A percentile compares a stretch with the other conserved stretches of the same genome.
Evolutionary conservation across 2,113 vertebrate genomes (phyloP).

Genomic region (Fulica atra): DNA sequence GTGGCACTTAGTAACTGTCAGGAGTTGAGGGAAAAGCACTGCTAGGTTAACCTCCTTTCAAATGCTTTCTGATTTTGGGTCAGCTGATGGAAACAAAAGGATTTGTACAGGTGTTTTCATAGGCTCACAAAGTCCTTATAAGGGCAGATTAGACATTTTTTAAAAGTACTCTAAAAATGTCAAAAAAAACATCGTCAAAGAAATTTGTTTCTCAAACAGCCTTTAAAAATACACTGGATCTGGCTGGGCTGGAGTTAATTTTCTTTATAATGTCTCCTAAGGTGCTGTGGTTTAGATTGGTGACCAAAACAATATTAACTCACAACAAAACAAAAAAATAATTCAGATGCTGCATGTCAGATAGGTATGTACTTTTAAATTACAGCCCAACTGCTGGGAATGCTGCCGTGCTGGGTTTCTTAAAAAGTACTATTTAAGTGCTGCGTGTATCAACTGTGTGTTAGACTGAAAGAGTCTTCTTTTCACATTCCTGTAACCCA

Average conservation of each 20-base stretch:
- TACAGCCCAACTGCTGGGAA: background rate
- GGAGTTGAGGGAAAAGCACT: background rate
- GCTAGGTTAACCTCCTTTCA: background rate
- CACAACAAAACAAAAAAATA: background rate
- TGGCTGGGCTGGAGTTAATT: background rate
- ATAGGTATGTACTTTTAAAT: background rate
- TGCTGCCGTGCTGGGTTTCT: background rate
- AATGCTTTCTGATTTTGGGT: background rate
- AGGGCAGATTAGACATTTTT: background rate
- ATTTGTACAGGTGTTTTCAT: background rate
- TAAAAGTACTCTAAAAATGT: background rate
- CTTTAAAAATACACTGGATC: background rate
- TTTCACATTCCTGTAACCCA: background rate
- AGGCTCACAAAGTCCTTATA: background rate
- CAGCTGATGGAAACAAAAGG: background rate
- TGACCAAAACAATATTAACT: background rate
- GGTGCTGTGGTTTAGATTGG: background rate
- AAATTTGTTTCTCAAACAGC: background rate
- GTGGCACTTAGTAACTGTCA: background rate
- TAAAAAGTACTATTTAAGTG: background rate
- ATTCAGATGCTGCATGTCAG: background rate
- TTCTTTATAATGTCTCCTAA: background rate
- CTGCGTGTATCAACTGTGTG: rapidly evolving
- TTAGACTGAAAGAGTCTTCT: background rate
- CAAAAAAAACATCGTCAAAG: background rate